Evolutionary conservation across 92 coral and sea anemone genomes (phyloP), one percentile per base, ranked within the genome.

Genomic region (Porites cylindrica): DNA sequence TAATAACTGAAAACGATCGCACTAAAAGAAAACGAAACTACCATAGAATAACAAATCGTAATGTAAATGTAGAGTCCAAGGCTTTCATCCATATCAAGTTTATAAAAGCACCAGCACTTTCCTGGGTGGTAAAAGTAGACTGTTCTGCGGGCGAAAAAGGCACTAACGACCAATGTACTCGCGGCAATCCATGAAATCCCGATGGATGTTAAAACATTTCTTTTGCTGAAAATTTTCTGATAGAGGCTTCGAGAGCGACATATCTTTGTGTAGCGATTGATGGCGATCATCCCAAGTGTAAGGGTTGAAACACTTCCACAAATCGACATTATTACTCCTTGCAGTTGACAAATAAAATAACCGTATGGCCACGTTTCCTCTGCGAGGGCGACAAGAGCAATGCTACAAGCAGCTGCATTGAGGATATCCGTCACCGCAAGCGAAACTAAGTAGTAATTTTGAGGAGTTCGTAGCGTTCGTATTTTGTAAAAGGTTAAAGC

Each of bases 391-490:
- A 14, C 50, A 79, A 79, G 63, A 10, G 88, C 19, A 3, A 74
- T 54, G 5, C 76, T 75, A 56, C 70, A 24, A 9, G 10, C 26
- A 17, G 20, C 51, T 18, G 74, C 82, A 50, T n/a, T 60, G 24
- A 72, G 50, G 17, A 84, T 75, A 60, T 84, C 88, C 38, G 88
- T 75, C 9, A 61, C 73, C 13, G 82, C 88, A 8, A 84, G 82
- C 43, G 77, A 62, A 11, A 75, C 1, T 61, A 84, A 21, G 66
- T 53, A 84, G 24, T 38, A 66, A 51, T 73, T 68, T 24, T 84
- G 81, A 21, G 10, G 64, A 56, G 18, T 67, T 69, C 76, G 62
- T 11, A 81, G 62, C 66, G 50, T 64, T 11, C 72, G 20, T 18
- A 43, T 21, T 32, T 52, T 66, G 77, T 23, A 66, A 18, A 66